phyloP scores from a whole-genome alignment of 2,888 invertebrate genomes.

The Hirtodrosophila histrioides region DNA sequence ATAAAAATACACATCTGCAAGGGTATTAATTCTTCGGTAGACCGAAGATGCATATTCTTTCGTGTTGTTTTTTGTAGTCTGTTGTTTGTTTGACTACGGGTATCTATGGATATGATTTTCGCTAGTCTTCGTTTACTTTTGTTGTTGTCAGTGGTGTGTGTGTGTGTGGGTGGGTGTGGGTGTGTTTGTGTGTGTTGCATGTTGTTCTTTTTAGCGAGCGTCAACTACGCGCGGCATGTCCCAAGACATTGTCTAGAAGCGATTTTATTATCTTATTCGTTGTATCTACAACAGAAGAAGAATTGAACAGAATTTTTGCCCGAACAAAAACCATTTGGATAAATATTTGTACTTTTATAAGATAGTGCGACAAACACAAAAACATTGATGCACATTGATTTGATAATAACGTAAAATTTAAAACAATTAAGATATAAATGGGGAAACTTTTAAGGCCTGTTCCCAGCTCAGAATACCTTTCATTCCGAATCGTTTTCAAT shows the following conservation, averaged over 20 bases:
- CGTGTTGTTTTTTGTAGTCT: constrained; percentile 25
- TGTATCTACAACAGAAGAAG: constrained; percentile 29
- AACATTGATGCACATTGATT: constrained; percentile 52
- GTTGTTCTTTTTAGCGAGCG: constrained; percentile 25
- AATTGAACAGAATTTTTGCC: constrained; percentile 4
- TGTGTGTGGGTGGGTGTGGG: constrained; percentile 27
- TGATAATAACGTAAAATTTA: constrained; percentile 17
- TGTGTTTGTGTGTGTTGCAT: constrained; percentile 22
- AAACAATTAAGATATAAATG: constrained; percentile 27
- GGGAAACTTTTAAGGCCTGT: constrained; percentile 9
- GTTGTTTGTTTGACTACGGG: constrained; percentile 27
- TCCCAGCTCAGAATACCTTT: too few species aligned
- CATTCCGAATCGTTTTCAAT: too few species aligned
- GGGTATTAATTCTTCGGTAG: constrained; percentile 1
- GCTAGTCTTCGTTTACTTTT: constrained; percentile 21
- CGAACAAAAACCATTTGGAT: constrained; percentile 25
- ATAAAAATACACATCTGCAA: not conserved
- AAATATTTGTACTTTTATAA: constrained; percentile 24
- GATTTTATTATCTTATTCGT: constrained; percentile 30
- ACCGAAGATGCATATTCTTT: constrained; percentile 3
- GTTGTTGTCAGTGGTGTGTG: constrained; percentile 8
- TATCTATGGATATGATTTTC: constrained; percentile 14
- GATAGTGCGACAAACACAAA: constrained; percentile 54
- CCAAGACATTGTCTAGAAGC: constrained; percentile 59
- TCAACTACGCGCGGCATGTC: constrained; percentile 34